phyloP scores from a whole-genome alignment of 2,113 vertebrate species.

The Brachypodius melanocephalos region DNA sequence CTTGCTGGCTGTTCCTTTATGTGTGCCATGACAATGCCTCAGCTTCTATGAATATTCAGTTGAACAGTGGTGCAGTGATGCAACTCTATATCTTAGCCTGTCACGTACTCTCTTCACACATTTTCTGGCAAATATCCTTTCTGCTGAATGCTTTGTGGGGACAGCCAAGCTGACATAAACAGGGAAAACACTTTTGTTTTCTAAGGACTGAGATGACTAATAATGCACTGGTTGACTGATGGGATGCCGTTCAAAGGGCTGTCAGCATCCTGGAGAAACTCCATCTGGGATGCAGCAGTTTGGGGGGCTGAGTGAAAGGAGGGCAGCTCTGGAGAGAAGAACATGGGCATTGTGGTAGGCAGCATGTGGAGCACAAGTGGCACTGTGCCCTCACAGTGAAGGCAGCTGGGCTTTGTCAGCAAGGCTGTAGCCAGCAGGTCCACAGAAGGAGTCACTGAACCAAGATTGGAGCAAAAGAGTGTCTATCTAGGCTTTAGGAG shows the following conservation, averaged over 20 bases:
- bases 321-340: neutral
- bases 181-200: neutral
- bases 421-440: neutral
- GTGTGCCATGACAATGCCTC: neutral
- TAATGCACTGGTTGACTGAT: fast-evolving
- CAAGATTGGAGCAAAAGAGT: fast-evolving
- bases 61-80: neutral
- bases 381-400: neutral
- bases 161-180: neutral
- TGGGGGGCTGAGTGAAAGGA: neutral
- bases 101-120: neutral
- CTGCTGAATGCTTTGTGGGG: neutral
- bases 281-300: neutral
- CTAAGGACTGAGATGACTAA: neutral
- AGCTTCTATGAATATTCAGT: neutral
- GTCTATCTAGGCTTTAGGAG: neutral
- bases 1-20: neutral
- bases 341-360: neutral
- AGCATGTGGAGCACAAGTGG: neutral
- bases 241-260: neutral
- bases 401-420: neutral
- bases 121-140: neutral
- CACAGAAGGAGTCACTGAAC: neutral
- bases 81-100: neutral
- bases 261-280: neutral